Base-by-base conservation (phyloP, 1,140 invertebrate species). In the Drosophila santomea region DNA sequence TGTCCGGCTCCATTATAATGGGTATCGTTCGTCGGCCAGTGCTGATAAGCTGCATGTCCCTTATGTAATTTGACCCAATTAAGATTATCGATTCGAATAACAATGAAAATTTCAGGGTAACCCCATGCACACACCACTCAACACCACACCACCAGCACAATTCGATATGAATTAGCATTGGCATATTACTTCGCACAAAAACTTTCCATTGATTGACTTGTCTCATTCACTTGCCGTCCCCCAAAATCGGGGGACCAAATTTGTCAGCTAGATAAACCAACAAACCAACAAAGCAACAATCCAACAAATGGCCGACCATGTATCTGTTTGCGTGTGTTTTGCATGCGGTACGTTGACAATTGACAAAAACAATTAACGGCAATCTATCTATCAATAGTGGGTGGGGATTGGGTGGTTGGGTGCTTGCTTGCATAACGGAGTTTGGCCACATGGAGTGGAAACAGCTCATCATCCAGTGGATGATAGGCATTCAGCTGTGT, bases 41-140 rank as follows among this genome's bases (percentile, higher is more conserved):
- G 54, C 73, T 74, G 78, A 81, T 81, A 81, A 81, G 67, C 54
- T n/a, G 2, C 39, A 55, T 36, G 66, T 55, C 67, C 35, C 57
- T 81, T 81, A 77, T 73, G 78, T 66, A 82, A 83, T 78, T 74
- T 83, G 63, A 78, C 56, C 80, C 48, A 82, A 74, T 79, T 82
- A 54, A 82, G 75, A 83, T 83, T 69, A 83, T 66, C 69, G 66
- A 76, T 72, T 52, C 41, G 73, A 54, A 54, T 63, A 56, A 43
- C 66, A 69, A 47, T 62, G 57, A 61, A 55, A 39, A 17, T 28
- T 57, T 57, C 43, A 51, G 44, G 44, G 63, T 66, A 45, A 20
- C 54, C 60, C 23, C 25, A 32, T 32, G 3, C 44, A 20, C 55
- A 56, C 43, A 38, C 12, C 32, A 32, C 7, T 8, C 28, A 48